Evolutionary conservation across 2,888 invertebrate species (phyloP).

Genomic region (Nesidiocoris tenuis): DNA sequence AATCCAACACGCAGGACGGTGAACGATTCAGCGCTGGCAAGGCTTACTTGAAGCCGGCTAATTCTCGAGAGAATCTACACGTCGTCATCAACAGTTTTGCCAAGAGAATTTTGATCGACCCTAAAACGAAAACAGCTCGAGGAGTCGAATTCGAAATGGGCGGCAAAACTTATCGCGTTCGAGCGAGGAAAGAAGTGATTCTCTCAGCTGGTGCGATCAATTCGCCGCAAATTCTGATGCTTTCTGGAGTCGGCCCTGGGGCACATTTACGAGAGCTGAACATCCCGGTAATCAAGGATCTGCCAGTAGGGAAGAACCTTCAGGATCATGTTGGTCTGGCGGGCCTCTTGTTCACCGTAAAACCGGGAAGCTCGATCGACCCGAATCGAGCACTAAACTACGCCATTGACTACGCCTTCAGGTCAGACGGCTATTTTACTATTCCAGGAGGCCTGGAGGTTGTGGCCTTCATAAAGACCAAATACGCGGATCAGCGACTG

Average conservation of each 20-base stretch:
- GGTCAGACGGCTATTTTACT: conserved; percentile 9
- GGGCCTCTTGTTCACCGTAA: conserved; percentile 20
- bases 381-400: neutral
- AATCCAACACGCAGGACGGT: conserved; percentile 73
- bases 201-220: conserved; percentile 81
- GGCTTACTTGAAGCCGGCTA: conserved; percentile 78
- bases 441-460: conserved; percentile 6
- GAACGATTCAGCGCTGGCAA: conserved; percentile 85
- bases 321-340: conserved; percentile 45
- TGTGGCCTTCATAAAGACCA: conserved; percentile 12
- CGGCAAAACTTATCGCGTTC: conserved; percentile 66
- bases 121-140: conserved; percentile 70
- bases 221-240: conserved; percentile 72
- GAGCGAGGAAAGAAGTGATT: conserved; percentile 73
- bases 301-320: conserved; percentile 49
- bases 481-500: neutral
- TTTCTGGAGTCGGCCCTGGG: conserved; percentile 76
- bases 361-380: conserved; percentile 25
- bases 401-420: conserved; percentile 8
- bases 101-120: conserved; percentile 57
- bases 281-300: conserved; percentile 48
- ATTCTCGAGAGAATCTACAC: conserved; percentile 76
- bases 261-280: conserved; percentile 58
- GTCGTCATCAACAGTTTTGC: conserved; percentile 75
- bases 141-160: conserved; percentile 79